Evolutionary conservation across 92 coral and sea anemone genomes (phyloP).

Genomic region (Hydrozoanthus gracilis): DNA sequence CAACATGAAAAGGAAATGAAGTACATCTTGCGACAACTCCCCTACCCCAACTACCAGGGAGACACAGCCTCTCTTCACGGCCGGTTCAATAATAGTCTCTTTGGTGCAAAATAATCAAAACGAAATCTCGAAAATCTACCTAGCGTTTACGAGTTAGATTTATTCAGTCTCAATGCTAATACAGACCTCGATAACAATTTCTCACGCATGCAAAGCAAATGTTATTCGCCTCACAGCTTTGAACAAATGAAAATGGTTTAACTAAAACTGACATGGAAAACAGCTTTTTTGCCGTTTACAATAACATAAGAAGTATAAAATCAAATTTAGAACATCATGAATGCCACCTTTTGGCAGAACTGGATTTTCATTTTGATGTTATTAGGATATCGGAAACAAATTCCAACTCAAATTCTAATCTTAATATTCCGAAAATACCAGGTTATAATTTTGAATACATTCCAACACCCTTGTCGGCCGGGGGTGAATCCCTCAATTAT

Average conservation of each 20-base stretch:
- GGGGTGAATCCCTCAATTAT: not conserved
- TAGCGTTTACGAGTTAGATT: constrained; percentile 1
- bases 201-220: not conserved
- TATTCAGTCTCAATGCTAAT: not conserved
- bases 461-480: constrained; percentile 1
- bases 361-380: not conserved
- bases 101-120: not conserved
- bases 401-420: not conserved
- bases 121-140: not conserved
- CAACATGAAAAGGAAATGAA: too few species aligned
- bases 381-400: too few species aligned
- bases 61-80: not conserved
- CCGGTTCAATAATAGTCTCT: constrained; percentile 6
- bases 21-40: too few species aligned
- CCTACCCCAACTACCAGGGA: too few species aligned
- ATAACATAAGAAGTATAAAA: not conserved
- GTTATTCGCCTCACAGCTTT: not conserved
- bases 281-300: too few species aligned
- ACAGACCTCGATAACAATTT: not conserved
- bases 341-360: not conserved
- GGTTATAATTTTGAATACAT: not conserved
- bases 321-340: not conserved
- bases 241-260: not conserved
- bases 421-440: not conserved
- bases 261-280: too few species aligned